Conservation (phyloP, 2,888 invertebrate genomes). For the Rotaria macrura region DNA sequence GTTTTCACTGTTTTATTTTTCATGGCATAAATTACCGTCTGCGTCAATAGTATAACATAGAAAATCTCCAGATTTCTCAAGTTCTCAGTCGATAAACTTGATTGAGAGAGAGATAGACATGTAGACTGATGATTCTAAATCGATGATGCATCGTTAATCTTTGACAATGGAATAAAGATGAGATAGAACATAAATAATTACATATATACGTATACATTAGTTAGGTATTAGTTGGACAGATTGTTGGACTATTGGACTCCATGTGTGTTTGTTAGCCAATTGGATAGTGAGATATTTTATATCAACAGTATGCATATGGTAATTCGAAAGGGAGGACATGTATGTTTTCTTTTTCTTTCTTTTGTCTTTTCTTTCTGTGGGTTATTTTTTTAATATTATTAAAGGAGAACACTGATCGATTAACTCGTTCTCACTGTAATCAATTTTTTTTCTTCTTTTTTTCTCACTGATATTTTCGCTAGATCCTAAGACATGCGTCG, state of each 20-base stretch:
- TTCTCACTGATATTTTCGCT: neutral
- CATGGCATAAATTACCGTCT: too few species aligned
- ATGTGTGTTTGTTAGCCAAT: neutral
- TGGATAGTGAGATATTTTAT: neutral
- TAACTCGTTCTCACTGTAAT: conserved; percentile 8
- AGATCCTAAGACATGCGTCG: neutral
- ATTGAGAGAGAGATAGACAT: too few species aligned
- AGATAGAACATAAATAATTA: neutral
- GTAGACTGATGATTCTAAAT: too few species aligned
- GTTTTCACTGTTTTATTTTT: too few species aligned
- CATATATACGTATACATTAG: neutral
- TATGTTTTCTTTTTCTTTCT: neutral
- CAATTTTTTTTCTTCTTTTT: neutral
- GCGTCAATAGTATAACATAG: too few species aligned
- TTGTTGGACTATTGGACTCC: neutral
- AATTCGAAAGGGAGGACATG: neutral
- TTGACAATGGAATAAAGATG: neutral
- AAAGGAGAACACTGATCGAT: neutral
- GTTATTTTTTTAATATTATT: neutral
- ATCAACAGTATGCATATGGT: neutral
- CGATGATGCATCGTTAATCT: too few species aligned
- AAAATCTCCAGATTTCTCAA: too few species aligned
- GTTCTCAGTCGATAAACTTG: too few species aligned
- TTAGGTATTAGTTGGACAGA: neutral
- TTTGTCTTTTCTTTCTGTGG: neutral